phyloP scores from a whole-genome alignment of 1,140 invertebrate species.

The Colletes latitarsis region DNA sequence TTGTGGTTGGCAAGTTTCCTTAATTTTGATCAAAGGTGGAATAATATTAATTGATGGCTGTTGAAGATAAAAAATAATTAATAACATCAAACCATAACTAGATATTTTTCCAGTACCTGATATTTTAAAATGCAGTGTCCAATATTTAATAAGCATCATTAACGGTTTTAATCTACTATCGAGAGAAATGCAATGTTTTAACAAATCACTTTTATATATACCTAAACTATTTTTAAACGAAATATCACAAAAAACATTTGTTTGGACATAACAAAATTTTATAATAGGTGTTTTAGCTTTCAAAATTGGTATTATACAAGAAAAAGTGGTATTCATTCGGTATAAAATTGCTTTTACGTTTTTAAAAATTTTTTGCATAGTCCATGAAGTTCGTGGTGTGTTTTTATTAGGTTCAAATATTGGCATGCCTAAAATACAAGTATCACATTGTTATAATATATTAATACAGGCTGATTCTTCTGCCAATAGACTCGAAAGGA shows the following conservation, averaged over 20 bases:
- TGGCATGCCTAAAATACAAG: slow-evolving; percentile 55
- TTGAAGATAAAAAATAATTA: slow-evolving; percentile 86
- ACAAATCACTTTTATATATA: slow-evolving; percentile 84
- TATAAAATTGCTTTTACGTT: slow-evolving; percentile 78
- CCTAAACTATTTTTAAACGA: slow-evolving; percentile 86
- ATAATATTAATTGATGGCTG: slow-evolving; percentile 78
- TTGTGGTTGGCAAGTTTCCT: slow-evolving; percentile 59
- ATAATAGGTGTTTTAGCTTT: slow-evolving; percentile 88
- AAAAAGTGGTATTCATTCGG: slow-evolving; percentile 77
- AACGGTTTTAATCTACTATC: slow-evolving; percentile 82
- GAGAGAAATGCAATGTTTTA: slow-evolving; percentile 82
- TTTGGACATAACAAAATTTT: slow-evolving; percentile 84
- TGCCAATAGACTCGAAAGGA: too few relatives aligned
- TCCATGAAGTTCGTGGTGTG: not conserved
- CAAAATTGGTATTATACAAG: slow-evolving; percentile 83
- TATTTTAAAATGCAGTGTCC: slow-evolving; percentile 83
- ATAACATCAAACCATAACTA: slow-evolving; percentile 84
- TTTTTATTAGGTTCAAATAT: slow-evolving; percentile 34
- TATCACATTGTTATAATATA: too few relatives aligned
- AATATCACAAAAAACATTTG: slow-evolving; percentile 84
- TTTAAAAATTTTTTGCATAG: slow-evolving; percentile 42
- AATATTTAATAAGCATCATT: slow-evolving; percentile 86
- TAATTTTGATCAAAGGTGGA: slow-evolving; percentile 77
- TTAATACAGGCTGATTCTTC: too few relatives aligned
- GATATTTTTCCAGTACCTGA: slow-evolving; percentile 80